phyloP scores from a whole-genome alignment of 2,888 invertebrate species.

The Halictus ligatus region DNA sequence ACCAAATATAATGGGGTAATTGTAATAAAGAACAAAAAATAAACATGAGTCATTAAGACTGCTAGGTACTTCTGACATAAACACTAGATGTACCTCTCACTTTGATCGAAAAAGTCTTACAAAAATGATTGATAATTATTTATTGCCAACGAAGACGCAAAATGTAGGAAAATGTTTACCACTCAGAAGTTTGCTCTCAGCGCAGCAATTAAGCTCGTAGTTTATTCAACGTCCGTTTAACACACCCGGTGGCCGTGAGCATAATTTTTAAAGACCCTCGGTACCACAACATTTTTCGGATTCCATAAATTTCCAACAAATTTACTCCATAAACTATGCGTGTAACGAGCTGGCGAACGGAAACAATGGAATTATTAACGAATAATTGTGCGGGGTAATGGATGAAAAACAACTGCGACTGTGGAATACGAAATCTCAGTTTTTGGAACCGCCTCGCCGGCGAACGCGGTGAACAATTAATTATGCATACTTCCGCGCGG shows the following conservation, averaged over 20 bases:
- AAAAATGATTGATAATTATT: slow-evolving; percentile 23
- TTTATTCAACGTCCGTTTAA: not conserved
- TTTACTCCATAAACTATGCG: not conserved
- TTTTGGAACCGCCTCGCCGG: not conserved
- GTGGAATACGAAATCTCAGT: not conserved
- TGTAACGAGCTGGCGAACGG: not conserved
- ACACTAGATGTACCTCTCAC: too few species aligned
- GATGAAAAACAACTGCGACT: not conserved
- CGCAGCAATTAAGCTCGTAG: slow-evolving; percentile 22
- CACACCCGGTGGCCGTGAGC: not conserved
- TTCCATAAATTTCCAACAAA: not conserved
- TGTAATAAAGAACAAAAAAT: not conserved
- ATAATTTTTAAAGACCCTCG: not conserved
- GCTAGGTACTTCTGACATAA: not conserved
- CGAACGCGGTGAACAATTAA: not conserved
- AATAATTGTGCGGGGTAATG: not conserved
- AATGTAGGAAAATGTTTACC: slow-evolving; percentile 3
- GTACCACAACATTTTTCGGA: not conserved
- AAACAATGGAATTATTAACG: not conserved
- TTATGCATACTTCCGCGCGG: not conserved
- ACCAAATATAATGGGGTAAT: too few species aligned
- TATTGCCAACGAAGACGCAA: slow-evolving; percentile 37
- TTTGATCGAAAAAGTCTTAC: not conserved
- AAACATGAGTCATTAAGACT: not conserved
- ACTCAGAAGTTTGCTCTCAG: not conserved